Conservation (phyloP, 2,888 invertebrate genomes). For the Steinernema hermaphroditum region DNA sequence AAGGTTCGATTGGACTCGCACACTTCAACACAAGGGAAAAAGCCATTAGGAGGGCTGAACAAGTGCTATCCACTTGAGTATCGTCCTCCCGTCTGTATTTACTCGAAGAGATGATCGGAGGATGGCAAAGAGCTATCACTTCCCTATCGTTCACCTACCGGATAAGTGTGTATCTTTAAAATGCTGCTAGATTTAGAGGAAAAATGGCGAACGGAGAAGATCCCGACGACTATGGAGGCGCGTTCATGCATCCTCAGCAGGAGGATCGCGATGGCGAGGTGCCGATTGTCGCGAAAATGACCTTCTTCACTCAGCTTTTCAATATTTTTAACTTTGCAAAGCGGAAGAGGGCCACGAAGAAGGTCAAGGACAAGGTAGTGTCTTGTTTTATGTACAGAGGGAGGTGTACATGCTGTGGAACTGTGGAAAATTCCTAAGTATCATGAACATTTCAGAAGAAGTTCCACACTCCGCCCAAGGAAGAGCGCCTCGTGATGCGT, state of each 20-base stretch:
- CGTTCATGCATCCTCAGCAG: neutral
- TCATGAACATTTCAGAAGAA: neutral
- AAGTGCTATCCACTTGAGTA: neutral
- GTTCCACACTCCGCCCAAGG: neutral
- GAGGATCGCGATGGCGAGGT: neutral
- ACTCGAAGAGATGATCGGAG: neutral
- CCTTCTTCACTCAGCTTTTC: neutral
- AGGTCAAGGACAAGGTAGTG: too few species aligned
- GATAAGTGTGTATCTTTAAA: neutral
- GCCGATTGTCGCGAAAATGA: neutral
- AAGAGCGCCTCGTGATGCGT: slow-evolving; percentile 9
- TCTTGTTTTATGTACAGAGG: neutral
- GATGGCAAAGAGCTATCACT: neutral
- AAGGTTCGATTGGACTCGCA: too few species aligned
- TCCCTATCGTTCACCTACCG: neutral
- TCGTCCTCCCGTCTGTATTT: neutral
- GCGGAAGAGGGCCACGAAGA: neutral
- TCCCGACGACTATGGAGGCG: neutral
- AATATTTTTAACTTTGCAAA: neutral
- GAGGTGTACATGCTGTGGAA: neutral
- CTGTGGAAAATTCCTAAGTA: neutral
- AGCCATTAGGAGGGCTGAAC: neutral
- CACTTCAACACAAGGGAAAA: too few species aligned
- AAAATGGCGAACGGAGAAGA: neutral
- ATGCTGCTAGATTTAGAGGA: neutral